Evolutionary conservation across 1,140 invertebrate species (phyloP).

Genomic region (Penaeus indicus): DNA sequence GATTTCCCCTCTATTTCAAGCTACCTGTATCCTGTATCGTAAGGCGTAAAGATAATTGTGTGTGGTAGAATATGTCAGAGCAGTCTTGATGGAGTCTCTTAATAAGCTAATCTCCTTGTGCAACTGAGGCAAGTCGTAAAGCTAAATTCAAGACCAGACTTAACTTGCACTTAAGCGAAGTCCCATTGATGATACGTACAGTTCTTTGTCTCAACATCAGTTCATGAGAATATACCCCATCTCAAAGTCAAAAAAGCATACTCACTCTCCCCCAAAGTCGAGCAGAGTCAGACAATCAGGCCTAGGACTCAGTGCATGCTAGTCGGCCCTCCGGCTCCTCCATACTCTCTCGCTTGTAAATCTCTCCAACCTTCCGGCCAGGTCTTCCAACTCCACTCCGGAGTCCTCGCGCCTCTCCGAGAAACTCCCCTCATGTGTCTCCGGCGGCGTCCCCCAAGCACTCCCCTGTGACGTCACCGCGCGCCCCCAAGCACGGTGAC

Average conservation of each 20-base stretch:
- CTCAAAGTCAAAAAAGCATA: too few relatives aligned
- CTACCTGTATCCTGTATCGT: slow-evolving; percentile 42
- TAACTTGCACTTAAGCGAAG: too few relatives aligned
- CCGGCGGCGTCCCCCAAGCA: slow-evolving; percentile 57
- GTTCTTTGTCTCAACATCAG: too few relatives aligned
- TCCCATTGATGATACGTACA: too few relatives aligned
- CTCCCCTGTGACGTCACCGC: slow-evolving; percentile 42
- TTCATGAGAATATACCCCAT: too few relatives aligned
- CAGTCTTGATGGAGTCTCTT: too few relatives aligned
- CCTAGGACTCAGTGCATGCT: background rate
- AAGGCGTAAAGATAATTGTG: slow-evolving; percentile 37
- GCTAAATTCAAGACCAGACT: too few relatives aligned
- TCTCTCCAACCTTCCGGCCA: background rate
- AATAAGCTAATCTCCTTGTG: too few relatives aligned
- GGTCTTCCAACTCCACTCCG: slow-evolving; percentile 54
- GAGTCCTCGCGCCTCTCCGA: slow-evolving; percentile 50
- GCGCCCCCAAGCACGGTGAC: slow-evolving; percentile 1
- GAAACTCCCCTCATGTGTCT: slow-evolving; percentile 26
- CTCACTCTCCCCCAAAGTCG: too few relatives aligned
- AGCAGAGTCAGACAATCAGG: too few relatives aligned
- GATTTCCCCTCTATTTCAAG: slow-evolving; percentile 20
- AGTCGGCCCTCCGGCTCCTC: background rate
- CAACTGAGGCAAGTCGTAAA: too few relatives aligned
- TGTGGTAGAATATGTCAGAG: too few relatives aligned
- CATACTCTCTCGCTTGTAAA: background rate